Evolutionary conservation across 2,797 vertebrate species (phyloP), one percentile per base, ranked within the genome.

Genomic region (Hydrophis major): DNA sequence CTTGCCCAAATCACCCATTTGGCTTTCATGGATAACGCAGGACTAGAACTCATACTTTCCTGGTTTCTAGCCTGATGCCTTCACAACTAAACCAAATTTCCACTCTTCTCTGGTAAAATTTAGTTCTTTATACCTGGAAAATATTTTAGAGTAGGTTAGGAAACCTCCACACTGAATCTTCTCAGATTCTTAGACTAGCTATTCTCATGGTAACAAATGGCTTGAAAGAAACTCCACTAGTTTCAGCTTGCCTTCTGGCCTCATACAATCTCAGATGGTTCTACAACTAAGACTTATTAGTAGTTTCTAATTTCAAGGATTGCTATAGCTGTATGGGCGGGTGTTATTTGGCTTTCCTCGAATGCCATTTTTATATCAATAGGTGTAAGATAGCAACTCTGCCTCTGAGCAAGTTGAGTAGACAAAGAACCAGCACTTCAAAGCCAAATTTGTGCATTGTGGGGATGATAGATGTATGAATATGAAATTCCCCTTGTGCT

Each of bases 241-340:
- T 86, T 88, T 87, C 25, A 0, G 0, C 55, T 90, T 59, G 87
- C 61, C 89, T 50, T 88, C 93, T 60, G 53, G 93, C 69, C 63
- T 32, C 53, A 55, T 0, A 0, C 53, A 89, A 93, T 90, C n/a
- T 63, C 56, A 37, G 0, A 2, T 94, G 87, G 28, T 87, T 47
- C 4, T 8, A 27, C 61, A 25, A 13, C 4, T 25, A 89, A 90
- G 90, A 90, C 94, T 94, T 91, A 95, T 94, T 89, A 95, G 88
- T 0, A 0, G n/a, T 0, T 0, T 0, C 66, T 94, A 63, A 22
- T 22, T 93, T 92, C 87, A 91, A 1, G 60, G 50, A 37, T 47
- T 88, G 0, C 0, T 28, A 3, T 3, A 32, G 42, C 0, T 0
- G 89, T 92, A 0, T 5, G 37, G 11, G 42, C 4, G 1, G 13